Percentiles rank a stretch among this genome's conserved stretches.
These are phyloP conservation scores for Anarsia innoxiella DNA, from an alignment of 2,888 invertebrate genomes.

Conservation along the genomic window DNA sequence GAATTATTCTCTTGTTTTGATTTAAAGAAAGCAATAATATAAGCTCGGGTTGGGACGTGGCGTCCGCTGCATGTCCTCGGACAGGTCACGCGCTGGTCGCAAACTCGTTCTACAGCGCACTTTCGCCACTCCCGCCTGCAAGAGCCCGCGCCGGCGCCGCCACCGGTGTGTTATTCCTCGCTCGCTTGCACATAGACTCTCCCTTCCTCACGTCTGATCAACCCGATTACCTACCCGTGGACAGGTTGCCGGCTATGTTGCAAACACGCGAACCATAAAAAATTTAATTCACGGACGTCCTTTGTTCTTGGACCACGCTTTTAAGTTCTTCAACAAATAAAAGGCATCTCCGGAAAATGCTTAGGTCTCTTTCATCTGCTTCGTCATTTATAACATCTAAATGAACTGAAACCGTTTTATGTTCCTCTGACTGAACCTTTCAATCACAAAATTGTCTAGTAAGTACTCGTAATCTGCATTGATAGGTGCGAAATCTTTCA, in stretches of 20 bases:
- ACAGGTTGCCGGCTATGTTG: slow-evolving; percentile 18
- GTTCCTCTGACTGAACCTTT: too few species aligned
- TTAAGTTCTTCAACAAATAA: too few species aligned
- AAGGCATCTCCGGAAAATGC: too few species aligned
- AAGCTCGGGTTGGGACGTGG: too few species aligned
- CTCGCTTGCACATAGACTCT: slow-evolving; percentile 42
- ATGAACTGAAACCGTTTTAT: too few species aligned
- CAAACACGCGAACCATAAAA: slow-evolving; percentile 18
- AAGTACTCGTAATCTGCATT: too few species aligned
- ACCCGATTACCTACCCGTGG: slow-evolving; percentile 16
- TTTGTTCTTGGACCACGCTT: slow-evolving; percentile 22
- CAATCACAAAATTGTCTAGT: too few species aligned
- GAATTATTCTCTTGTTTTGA: too few species aligned
- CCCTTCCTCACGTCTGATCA: slow-evolving; percentile 30
- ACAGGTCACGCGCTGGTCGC: slow-evolving; percentile 66
- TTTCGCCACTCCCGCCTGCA: slow-evolving; percentile 68
- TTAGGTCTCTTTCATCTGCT: too few species aligned
- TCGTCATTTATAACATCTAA: too few species aligned
- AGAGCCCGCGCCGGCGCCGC: slow-evolving; percentile 48
- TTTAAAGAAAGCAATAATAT: too few species aligned
- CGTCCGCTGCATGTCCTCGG: slow-evolving; percentile 58
- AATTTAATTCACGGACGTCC: slow-evolving; percentile 20
- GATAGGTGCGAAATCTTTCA: too few species aligned
- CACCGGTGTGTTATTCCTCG: slow-evolving; percentile 35
- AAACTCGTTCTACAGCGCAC: slow-evolving; percentile 66